phyloP scores from a whole-genome alignment of 37 sponge, comb jelly and placozoan species.

The Lycopodina hypogea region DNA sequence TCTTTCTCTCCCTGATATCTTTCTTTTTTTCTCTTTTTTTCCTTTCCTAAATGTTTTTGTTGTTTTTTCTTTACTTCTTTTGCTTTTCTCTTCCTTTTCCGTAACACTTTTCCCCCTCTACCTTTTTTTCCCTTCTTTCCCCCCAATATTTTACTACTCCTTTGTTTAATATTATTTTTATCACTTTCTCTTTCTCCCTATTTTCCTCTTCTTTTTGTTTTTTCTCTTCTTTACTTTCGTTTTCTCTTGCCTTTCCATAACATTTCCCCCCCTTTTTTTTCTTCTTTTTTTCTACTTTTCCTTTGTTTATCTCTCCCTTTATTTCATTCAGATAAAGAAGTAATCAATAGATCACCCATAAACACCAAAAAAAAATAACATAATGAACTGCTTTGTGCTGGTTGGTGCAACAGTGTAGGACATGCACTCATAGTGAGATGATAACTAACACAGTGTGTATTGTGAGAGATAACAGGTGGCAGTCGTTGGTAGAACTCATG shows the following conservation, averaged over 20 bases:
- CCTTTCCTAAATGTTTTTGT: constrained; percentile 4
- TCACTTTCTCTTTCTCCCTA: neutral
- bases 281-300: neutral
- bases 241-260: neutral
- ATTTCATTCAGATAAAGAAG: too few relatives aligned
- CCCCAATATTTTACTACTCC: neutral
- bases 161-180: neutral
- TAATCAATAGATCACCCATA: too few relatives aligned
- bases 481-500: too few relatives aligned
- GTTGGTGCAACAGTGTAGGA: too few relatives aligned
- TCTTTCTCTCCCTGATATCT: neutral
- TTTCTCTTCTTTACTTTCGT: neutral
- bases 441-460: too few relatives aligned
- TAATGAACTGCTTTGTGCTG: too few relatives aligned
- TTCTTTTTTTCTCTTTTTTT: constrained; percentile 32
- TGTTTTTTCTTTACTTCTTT: neutral
- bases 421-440: too few relatives aligned
- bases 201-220: neutral
- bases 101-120: constrained; percentile 1
- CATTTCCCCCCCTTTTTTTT: neutral
- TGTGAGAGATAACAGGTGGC: too few relatives aligned
- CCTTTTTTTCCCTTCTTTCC: neutral
- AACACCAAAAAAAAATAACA: too few relatives aligned
- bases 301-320: neutral
- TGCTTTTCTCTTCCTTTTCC: constrained; percentile 23